Percentiles rank a stretch among this genome's conserved stretches.
These are phyloP conservation scores for Heliconius congener DNA, from an alignment of 1,140 invertebrate genomes.

Conservation along the genomic window DNA sequence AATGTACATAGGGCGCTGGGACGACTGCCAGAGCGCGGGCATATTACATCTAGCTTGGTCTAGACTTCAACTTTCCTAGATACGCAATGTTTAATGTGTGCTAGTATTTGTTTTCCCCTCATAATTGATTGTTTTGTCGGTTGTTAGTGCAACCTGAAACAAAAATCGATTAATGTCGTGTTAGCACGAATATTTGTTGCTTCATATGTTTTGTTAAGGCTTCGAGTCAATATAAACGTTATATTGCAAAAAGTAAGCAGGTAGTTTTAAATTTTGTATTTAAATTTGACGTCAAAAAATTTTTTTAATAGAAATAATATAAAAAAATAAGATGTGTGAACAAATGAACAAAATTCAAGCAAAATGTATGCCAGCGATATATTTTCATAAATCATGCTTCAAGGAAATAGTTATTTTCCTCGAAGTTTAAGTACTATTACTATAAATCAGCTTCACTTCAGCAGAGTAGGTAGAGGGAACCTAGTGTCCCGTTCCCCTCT, in stretches of 20 bases:
- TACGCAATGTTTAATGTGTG: slow-evolving; percentile 45
- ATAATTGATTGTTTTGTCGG: slow-evolving; percentile 58
- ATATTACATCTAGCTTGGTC: slow-evolving; percentile 53
- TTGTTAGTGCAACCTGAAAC: slow-evolving; percentile 45
- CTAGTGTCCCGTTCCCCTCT: too few species aligned
- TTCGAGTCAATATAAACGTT: neutral
- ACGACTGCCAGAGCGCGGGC: slow-evolving; percentile 85
- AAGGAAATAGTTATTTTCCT: too few species aligned
- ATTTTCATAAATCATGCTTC: too few species aligned
- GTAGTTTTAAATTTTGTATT: neutral
- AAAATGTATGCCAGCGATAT: too few species aligned
- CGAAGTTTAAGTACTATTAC: too few species aligned
- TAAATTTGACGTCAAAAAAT: too few species aligned
- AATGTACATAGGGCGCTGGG: slow-evolving; percentile 86
- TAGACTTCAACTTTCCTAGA: slow-evolving; percentile 29
- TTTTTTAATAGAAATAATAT: too few species aligned
- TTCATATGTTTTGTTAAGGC: neutral
- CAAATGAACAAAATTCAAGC: too few species aligned
- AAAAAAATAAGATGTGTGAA: too few species aligned
- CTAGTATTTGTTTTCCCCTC: slow-evolving; percentile 48
- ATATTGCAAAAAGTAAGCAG: too few species aligned
- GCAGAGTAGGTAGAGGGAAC: too few species aligned
- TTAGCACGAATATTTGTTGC: slow-evolving; percentile 33
- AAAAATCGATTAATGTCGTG: slow-evolving; percentile 35
- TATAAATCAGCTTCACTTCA: too few species aligned